Base-by-base conservation (phyloP, 2,888 invertebrate genomes). In the Diachrysia chrysitis region DNA sequence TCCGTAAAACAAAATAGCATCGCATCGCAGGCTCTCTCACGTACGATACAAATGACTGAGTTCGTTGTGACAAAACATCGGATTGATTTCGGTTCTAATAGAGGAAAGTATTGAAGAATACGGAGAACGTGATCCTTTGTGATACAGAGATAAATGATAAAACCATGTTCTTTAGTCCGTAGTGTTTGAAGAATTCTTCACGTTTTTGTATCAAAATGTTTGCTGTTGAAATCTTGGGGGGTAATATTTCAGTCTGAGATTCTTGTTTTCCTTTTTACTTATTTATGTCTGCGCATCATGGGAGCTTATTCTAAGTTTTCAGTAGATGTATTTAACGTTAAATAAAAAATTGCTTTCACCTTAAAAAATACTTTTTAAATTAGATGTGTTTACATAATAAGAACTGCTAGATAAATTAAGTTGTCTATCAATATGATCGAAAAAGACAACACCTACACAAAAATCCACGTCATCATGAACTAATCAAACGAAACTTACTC, bases 31-130 rank as follows among this genome's bases (percentile, higher is more conserved):
- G 21, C 51, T 12, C 35, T 29, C 58, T 61, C 66, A 72, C 73
- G 73, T 77, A 5, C 78, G n/a, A 32, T 19, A 78, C 23, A 53
- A 78, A 78, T 25, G 66, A 58, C 55, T 19, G 16, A 10, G 17
- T 42, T 29, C 42, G 14, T 10, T 6, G 23, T 37, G 25, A 66
- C 65, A 17, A 37, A 59, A 59, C 57, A 61, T 0, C 10, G 61
- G 55, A 78, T 73, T 66, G 60, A 73, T 78, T 66, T 78, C 23
- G 71, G 53, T 32, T 54, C 19, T 58, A 42, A 73, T 21, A 51
- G 48, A 51, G 48, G 48, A 51, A 51, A 21, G 48, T 51, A 51
- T 51, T 51, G 48, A 19, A 21, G 19, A 21, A 51, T 51, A 21
- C 19, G 9, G 19, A 21, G 10, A 4, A 51, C 48, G 48, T 51